Evolutionary conservation across 2,113 vertebrate species (phyloP).

Genomic region (Takifugu flavidus): DNA sequence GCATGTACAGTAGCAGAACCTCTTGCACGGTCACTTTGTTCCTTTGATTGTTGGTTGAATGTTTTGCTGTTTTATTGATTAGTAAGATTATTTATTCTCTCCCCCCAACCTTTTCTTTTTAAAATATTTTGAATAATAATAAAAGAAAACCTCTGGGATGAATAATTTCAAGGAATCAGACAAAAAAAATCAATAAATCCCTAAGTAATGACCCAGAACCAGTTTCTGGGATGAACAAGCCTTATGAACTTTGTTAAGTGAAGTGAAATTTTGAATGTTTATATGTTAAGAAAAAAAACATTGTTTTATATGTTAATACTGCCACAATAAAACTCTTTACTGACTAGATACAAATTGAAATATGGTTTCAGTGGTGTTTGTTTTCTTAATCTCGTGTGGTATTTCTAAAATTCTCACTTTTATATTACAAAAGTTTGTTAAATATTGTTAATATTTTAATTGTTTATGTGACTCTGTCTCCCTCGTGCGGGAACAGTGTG

Average conservation of each 20-base stretch:
- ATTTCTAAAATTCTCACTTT: too few species aligned
- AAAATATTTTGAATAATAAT: conserved; percentile 47
- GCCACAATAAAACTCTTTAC: conserved; percentile 89
- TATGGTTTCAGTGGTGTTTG: neutral
- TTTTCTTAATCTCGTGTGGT: conserved; percentile 6
- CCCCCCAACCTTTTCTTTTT: conserved; percentile 80
- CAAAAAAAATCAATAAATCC: conserved; percentile 37
- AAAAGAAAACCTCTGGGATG: conserved; percentile 82
- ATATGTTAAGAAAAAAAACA: conserved; percentile 85
- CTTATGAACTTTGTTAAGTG: conserved; percentile 95
- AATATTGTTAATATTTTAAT: neutral
- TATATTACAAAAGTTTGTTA: too few species aligned
- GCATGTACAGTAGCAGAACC: conserved; percentile 70
- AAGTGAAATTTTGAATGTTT: conserved; percentile 86
- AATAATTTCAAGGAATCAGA: conserved; percentile 59
- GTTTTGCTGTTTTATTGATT: conserved; percentile 61
- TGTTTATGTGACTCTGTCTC: conserved; percentile 19
- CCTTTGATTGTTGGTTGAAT: conserved; percentile 53
- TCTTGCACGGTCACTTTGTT: conserved; percentile 82
- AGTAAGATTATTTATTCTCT: conserved; percentile 53
- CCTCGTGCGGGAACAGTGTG: conserved; percentile 23
- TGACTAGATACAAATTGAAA: conserved; percentile 64
- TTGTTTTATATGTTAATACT: conserved; percentile 98
- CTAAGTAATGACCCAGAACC: conserved; percentile 62
- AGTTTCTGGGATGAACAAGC: conserved; percentile 83